phyloP scores from a whole-genome alignment of 1,140 invertebrate species.

The Drosophila sulfurigaster region DNA sequence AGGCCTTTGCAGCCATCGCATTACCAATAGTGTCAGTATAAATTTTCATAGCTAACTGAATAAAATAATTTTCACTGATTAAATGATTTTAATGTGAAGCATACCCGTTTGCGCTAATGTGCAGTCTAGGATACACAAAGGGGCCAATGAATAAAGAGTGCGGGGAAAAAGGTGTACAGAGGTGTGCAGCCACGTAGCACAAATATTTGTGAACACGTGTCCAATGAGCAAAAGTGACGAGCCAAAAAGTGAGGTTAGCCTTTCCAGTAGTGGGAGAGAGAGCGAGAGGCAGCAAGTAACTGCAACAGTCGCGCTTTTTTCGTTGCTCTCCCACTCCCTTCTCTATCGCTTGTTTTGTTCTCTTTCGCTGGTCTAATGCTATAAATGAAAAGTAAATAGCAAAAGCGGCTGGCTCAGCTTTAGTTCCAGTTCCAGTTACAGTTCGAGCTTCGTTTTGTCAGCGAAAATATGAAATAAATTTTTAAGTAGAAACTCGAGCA shows the following conservation, averaged over 20 bases:
- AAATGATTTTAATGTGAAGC: not conserved
- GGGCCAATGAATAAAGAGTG: conserved; percentile 1
- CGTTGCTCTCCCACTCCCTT: not conserved
- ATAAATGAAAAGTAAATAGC: conserved; percentile 79
- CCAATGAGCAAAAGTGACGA: conserved; percentile 72
- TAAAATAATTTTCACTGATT: not conserved
- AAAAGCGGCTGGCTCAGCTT: conserved; percentile 53
- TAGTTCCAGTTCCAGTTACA: conserved; percentile 12
- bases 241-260: conserved; percentile 35
- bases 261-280: not conserved
- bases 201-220: conserved; percentile 82
- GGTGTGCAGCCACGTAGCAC: conserved; percentile 77
- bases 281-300: conserved; percentile 25
- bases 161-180: conserved; percentile 12
- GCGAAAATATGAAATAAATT: conserved; percentile 70
- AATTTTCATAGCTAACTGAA: no score
- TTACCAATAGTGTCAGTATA: no score
- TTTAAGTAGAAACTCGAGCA: conserved; percentile 34
- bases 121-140: conserved; percentile 27
- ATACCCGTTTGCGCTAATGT: not conserved
- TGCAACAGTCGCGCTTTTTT: conserved; percentile 53
- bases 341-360: not conserved
- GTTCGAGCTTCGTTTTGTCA: conserved; percentile 35
- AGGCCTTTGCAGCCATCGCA: no score
- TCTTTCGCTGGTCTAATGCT: conserved; percentile 47